phyloP scores from a whole-genome alignment of 37 sponge, comb jelly and placozoan genomes.

The Corticium candelabrum region DNA sequence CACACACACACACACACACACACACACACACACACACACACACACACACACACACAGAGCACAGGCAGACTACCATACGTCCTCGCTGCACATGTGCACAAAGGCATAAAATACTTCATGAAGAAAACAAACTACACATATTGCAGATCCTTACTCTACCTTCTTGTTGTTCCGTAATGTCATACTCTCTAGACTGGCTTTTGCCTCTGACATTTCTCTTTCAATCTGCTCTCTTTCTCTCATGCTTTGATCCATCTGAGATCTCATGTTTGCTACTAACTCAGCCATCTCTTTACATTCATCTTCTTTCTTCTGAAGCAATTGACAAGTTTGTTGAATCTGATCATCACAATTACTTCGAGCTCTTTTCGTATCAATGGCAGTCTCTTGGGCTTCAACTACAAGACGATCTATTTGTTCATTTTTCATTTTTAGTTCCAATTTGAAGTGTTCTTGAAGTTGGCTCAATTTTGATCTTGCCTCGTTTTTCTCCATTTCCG shows the following conservation, averaged over 20 bases:
- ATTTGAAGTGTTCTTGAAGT: too few relatives aligned
- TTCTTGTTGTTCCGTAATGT: too few relatives aligned
- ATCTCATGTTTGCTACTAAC: neutral
- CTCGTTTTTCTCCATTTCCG: too few relatives aligned
- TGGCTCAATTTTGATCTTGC: neutral
- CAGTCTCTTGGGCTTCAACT: neutral
- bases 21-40: too few relatives aligned
- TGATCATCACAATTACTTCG: neutral
- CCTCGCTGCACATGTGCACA: too few relatives aligned
- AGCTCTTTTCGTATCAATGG: neutral
- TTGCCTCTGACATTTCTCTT: neutral
- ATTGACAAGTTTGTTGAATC: too few relatives aligned
- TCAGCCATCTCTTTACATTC: neutral
- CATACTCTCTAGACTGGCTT: neutral
- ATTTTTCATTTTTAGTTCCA: neutral
- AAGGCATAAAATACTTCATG: too few relatives aligned
- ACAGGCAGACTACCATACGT: too few relatives aligned
- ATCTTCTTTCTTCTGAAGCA: neutral
- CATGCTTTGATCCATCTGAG: neutral
- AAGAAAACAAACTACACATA: too few relatives aligned
- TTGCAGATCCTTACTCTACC: too few relatives aligned
- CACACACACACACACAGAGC: too few relatives aligned
- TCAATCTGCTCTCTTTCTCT: neutral
- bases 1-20: too few relatives aligned
- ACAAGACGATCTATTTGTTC: neutral